These are phyloP conservation scores for Hepsetus odoe DNA, from an alignment of 2,113 vertebrate species.

Conservation along the genomic window DNA sequence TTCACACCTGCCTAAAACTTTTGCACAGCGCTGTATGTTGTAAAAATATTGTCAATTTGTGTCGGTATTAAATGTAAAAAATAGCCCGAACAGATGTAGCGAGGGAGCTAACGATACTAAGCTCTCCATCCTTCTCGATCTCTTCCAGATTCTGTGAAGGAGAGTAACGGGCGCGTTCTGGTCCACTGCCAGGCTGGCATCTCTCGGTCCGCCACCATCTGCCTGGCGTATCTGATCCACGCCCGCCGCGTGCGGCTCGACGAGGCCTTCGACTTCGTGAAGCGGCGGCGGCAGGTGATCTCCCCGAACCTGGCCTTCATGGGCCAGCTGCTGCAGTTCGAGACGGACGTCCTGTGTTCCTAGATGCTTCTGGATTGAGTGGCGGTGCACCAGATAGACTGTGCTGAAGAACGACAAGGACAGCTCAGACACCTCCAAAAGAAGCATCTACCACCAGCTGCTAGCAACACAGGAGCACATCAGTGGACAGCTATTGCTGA, in stretches of 20 bases:
- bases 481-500: neutral
- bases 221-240: constrained; percentile 80
- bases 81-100: too few relatives aligned
- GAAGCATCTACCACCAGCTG: neutral
- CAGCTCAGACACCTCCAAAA: neutral
- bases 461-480: neutral
- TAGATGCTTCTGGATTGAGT: constrained; percentile 51
- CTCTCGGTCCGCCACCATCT: constrained; percentile 81
- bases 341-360: constrained; percentile 75
- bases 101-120: neutral
- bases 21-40: too few relatives aligned
- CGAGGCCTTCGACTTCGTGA: constrained; percentile 80
- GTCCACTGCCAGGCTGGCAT: constrained; percentile 82
- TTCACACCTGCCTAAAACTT: too few relatives aligned
- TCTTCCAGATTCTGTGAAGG: constrained; percentile 74
- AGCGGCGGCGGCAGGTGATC: constrained; percentile 75
- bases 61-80: too few relatives aligned
- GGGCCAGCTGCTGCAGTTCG: constrained; percentile 81
- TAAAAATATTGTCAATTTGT: too few relatives aligned
- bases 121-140: constrained; percentile 21
- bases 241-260: constrained; percentile 72
- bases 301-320: constrained; percentile 81
- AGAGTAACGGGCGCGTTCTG: constrained; percentile 73
- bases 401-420: too few relatives aligned
- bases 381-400: neutral